These are phyloP conservation scores for Megaleporinus macrocephalus DNA, from an alignment of 2,113 vertebrate genomes.

Conservation along the genomic window DNA sequence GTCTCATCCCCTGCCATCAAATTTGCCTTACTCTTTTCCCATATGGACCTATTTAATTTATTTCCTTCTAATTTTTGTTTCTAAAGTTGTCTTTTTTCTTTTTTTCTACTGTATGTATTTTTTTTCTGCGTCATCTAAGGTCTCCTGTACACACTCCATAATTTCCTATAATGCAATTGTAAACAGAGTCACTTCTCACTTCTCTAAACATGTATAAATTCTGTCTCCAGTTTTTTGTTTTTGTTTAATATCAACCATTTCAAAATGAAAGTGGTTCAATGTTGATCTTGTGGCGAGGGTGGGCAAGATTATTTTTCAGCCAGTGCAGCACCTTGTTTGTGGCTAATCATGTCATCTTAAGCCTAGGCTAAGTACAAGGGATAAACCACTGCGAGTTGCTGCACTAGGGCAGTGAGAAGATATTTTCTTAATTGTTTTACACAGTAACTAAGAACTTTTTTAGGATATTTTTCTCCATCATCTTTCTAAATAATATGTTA, in stretches of 20 bases:
- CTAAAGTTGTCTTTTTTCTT: neutral
- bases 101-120: neutral
- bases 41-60: neutral
- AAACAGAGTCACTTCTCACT: slow-evolving; percentile 46
- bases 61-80: too few relatives aligned
- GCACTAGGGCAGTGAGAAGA: too few relatives aligned
- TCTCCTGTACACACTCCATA: neutral
- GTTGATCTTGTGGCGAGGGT: slow-evolving; percentile 42
- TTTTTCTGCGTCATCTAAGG: slow-evolving; percentile 4
- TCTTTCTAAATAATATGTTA: neutral
- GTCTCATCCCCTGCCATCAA: neutral
- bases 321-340: neutral
- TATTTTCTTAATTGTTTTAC: neutral
- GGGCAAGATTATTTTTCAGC: slow-evolving; percentile 42
- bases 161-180: slow-evolving; percentile 31
- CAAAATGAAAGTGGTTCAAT: slow-evolving; percentile 23
- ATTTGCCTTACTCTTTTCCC: too few relatives aligned
- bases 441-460: neutral
- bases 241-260: slow-evolving; percentile 44
- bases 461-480: neutral
- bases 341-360: slow-evolving; percentile 23
- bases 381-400: neutral
- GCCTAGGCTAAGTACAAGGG: neutral
- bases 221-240: slow-evolving; percentile 34
- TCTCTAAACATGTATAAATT: slow-evolving; percentile 25